Conservation (phyloP, 1,140 invertebrate species). For the Luehdorfia chinensis region DNA sequence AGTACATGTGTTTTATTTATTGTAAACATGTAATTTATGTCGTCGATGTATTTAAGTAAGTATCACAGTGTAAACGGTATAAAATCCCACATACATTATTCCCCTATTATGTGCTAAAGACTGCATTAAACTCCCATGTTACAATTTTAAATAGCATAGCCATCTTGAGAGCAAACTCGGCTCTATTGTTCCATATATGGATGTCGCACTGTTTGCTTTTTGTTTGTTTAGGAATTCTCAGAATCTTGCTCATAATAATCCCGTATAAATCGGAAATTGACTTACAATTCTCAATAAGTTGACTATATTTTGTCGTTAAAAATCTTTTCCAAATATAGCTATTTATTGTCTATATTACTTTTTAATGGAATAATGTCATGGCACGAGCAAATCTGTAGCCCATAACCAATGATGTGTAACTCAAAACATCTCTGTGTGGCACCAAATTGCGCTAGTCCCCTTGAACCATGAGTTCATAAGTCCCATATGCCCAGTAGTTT, state of each 20-base stretch:
- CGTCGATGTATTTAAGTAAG: too few species aligned
- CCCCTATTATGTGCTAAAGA: conserved; percentile 17
- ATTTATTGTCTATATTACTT: too few species aligned
- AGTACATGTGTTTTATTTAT: too few species aligned
- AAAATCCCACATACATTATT: conserved; percentile 8
- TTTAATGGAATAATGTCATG: neutral
- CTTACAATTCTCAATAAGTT: neutral
- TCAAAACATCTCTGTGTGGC: too few species aligned
- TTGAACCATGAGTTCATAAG: too few species aligned
- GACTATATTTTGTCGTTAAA: too few species aligned
- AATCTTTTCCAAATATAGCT: too few species aligned
- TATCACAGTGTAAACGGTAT: too few species aligned
- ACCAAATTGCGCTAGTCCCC: too few species aligned
- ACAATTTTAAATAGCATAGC: conserved; percentile 15
- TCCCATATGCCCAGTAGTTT: neutral
- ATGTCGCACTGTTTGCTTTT: conserved; percentile 6
- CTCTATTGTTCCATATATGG: conserved; percentile 13
- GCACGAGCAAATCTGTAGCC: too few species aligned
- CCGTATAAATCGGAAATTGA: conserved; percentile 10
- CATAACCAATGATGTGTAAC: neutral
- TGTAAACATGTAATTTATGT: too few species aligned
- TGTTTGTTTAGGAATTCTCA: neutral
- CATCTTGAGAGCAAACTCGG: conserved; percentile 1
- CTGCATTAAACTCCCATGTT: conserved; percentile 16
- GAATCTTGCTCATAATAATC: conserved; percentile 6